Conservation (phyloP, 2,797 vertebrate species). For the Helicolenus hilgendorfi region DNA sequence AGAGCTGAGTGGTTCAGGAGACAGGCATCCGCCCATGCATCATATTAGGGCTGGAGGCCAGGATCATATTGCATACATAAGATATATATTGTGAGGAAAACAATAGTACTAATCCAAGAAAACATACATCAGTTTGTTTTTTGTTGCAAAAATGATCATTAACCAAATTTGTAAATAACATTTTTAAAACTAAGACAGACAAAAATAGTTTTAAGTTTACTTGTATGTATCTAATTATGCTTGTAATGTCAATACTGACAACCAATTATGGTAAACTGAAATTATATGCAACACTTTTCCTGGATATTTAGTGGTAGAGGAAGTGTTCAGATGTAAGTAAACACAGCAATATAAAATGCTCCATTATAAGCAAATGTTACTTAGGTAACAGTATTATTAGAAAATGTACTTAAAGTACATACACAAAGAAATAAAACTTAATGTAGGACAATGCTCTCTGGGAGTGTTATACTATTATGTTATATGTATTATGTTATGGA, state of each 20-base stretch:
- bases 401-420: not conserved
- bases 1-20: conserved; percentile 23
- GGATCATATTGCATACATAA: not conserved
- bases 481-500: not conserved
- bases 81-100: not conserved
- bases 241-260: not conserved
- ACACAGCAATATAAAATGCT: not conserved
- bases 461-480: not conserved
- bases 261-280: not conserved
- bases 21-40: conserved; percentile 9
- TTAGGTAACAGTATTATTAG: not conserved
- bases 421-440: not conserved
- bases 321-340: not conserved
- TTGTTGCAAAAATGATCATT: not conserved
- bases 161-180: not conserved
- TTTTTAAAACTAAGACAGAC: not conserved
- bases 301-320: not conserved
- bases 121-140: not conserved
- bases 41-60: not conserved
- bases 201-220: not conserved
- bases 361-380: not conserved
- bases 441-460: not conserved
- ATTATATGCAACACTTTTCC: not conserved
- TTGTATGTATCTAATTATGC: not conserved
- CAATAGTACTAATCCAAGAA: not conserved